phyloP scores from a whole-genome alignment of 2,888 invertebrate species.

The Atrina japonica region DNA sequence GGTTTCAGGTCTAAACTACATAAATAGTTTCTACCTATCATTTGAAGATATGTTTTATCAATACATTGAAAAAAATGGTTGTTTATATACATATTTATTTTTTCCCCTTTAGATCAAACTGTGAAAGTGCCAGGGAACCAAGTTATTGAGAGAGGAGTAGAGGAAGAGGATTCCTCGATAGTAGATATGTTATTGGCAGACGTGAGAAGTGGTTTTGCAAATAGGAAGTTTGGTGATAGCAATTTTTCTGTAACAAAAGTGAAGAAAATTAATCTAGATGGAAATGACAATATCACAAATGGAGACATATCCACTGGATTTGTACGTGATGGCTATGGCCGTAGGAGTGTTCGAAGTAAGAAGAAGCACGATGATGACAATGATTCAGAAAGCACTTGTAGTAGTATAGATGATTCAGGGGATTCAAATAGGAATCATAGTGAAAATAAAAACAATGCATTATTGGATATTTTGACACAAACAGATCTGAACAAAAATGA shows the following conservation, averaged over 20 bases:
- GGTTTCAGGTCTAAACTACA: no score
- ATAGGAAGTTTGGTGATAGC: conserved; percentile 67
- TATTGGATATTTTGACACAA: conserved; percentile 69
- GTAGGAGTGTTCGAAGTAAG: conserved; percentile 59
- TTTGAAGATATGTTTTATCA: no score
- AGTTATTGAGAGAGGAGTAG: conserved; percentile 47
- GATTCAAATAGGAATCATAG: conserved; percentile 50
- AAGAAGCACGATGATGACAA: conserved; percentile 40
- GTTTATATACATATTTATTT: no score
- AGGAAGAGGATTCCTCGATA: conserved; percentile 68
- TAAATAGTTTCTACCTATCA: no score
- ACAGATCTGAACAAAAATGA: conserved; percentile 55
- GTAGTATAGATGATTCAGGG: conserved; percentile 48
- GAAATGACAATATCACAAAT: conserved; percentile 40
- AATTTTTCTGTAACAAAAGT: conserved; percentile 74
- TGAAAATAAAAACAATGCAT: conserved; percentile 61
- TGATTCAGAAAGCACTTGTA: conserved; percentile 55
- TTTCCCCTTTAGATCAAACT: conserved; percentile 37
- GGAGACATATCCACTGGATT: conserved; percentile 49
- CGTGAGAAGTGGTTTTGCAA: conserved; percentile 74
- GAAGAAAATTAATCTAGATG: conserved; percentile 67
- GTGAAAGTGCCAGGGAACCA: conserved; percentile 49
- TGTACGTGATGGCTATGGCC: conserved; percentile 62
- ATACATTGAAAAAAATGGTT: no score
- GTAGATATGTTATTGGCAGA: conserved; percentile 77